Evolutionary conservation across 2,113 vertebrate species (phyloP).

Genomic region (Lontra canadensis): DNA sequence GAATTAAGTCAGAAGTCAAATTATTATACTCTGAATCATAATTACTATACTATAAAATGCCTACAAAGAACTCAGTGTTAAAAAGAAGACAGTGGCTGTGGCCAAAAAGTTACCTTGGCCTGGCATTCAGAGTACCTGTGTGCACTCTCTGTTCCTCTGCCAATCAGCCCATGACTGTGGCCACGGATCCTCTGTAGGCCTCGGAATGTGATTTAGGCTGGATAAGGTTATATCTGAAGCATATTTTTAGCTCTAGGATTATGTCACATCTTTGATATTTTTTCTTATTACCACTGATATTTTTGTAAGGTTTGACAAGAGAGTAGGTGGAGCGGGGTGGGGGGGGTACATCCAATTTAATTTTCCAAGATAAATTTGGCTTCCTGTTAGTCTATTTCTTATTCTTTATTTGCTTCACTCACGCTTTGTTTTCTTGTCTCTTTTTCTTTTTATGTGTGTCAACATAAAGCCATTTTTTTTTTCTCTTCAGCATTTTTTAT

Average conservation of each 20-base stretch:
- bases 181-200: neutral
- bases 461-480: neutral
- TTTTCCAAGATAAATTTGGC: constrained; percentile 16
- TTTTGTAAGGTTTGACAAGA: constrained; percentile 49
- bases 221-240: neutral
- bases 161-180: neutral
- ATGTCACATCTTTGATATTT: neutral
- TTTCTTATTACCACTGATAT: neutral
- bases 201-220: neutral
- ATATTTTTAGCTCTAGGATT: neutral
- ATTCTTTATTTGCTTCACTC: neutral
- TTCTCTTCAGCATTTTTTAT: neutral
- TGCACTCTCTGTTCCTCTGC: neutral
- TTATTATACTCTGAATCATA: neutral
- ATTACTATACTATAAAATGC: neutral
- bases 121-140: neutral
- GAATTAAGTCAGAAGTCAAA: neutral
- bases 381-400: neutral
- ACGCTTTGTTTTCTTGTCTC: neutral
- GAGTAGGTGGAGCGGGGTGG: neutral
- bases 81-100: neutral
- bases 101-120: neutral
- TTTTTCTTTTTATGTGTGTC: neutral
- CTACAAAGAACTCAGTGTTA: neutral
- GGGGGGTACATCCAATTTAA: neutral